phyloP scores from a whole-genome alignment of 2,797 vertebrate genomes.

The Zonotrichia albicollis region DNA sequence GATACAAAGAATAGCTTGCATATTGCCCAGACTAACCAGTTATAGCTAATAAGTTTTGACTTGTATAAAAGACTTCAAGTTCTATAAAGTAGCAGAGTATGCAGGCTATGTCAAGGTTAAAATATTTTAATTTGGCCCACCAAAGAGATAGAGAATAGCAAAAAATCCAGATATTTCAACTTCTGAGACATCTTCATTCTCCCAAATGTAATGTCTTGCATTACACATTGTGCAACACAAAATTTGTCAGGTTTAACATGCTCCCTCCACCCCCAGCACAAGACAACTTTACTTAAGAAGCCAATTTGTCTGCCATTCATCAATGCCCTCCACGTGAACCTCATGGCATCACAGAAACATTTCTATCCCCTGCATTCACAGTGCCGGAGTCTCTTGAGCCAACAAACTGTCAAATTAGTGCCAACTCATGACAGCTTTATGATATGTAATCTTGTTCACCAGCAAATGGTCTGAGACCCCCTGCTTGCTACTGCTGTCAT shows the following conservation, averaged over 20 bases:
- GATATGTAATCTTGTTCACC: constrained; percentile 69
- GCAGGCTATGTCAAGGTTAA: neutral
- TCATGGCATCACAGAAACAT: constrained; percentile 54
- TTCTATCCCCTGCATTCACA: constrained; percentile 49
- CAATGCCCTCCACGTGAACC: constrained; percentile 31
- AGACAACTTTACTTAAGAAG: constrained; percentile 48
- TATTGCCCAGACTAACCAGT: neutral
- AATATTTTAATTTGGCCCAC: neutral
- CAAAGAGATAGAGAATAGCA: neutral
- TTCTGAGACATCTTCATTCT: neutral
- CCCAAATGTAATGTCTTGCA: neutral
- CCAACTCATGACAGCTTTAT: constrained; percentile 69
- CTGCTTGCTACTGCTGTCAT: constrained; percentile 65
- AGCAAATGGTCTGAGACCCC: constrained; percentile 68
- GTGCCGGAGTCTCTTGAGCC: constrained; percentile 54
- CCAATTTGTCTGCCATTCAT: constrained; percentile 61
- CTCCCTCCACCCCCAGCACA: neutral
- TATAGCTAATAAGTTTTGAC: neutral
- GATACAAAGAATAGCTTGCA: neutral
- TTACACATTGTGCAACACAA: neutral
- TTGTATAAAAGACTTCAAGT: neutral
- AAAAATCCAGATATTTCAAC: neutral
- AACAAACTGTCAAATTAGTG: constrained; percentile 72
- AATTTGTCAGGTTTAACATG: neutral
- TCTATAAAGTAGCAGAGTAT: neutral